Evolutionary conservation across 2,888 invertebrate species (phyloP).

Genomic region (Lumbricus terrestris): DNA sequence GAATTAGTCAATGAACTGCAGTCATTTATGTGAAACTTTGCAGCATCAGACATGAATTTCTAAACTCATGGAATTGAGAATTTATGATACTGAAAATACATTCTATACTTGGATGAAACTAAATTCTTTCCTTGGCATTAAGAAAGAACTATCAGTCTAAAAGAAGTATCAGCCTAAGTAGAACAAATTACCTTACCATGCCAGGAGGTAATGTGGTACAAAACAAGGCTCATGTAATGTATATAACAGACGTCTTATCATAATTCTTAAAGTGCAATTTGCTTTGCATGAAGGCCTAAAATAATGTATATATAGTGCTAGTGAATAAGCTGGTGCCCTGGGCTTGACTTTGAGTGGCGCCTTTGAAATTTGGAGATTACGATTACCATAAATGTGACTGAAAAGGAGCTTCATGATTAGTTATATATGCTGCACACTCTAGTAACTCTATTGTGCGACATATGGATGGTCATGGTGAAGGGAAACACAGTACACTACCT

Average conservation of each 20-base stretch:
- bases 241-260: background rate
- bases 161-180: too few species aligned
- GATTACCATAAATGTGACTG: background rate
- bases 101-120: background rate
- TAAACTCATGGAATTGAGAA: background rate
- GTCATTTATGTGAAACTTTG: background rate
- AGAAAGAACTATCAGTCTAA: too few species aligned
- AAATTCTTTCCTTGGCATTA: background rate
- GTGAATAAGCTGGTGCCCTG: too few species aligned
- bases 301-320: too few species aligned
- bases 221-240: background rate
- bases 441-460: too few species aligned
- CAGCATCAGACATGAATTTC: background rate
- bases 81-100: background rate
- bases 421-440: background rate
- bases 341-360: too few species aligned
- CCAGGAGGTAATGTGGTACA: too few species aligned
- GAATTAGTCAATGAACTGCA: background rate
- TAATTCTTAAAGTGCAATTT: background rate
- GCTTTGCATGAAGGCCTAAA: background rate
- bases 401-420: background rate
- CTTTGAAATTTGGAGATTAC: too few species aligned
- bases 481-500: too few species aligned
- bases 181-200: too few species aligned
- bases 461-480: background rate